These are phyloP conservation scores for Sycophila sp. DNA, from an alignment of 1,140 invertebrate species.

Conservation along the genomic window DNA sequence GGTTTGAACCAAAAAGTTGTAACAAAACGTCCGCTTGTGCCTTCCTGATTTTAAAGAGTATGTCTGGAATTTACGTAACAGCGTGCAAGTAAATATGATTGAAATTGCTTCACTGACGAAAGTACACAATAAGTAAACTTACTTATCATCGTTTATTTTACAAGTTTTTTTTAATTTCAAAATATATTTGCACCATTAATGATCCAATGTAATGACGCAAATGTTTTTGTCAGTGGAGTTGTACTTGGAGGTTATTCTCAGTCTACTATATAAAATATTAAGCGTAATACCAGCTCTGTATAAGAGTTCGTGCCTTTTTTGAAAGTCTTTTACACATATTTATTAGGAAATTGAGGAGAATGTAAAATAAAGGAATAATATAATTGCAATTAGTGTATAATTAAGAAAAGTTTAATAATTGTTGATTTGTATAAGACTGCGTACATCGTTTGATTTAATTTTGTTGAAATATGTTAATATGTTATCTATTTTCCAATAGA, in stretches of 20 bases:
- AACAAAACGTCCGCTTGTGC: constrained; percentile 11
- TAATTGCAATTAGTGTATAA: not conserved
- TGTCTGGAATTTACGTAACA: too few species aligned
- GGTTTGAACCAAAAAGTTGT: not conserved
- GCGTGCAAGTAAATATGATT: too few species aligned
- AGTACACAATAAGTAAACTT: too few species aligned
- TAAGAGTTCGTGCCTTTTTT: not conserved
- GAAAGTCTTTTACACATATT: not conserved
- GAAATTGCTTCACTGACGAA: too few species aligned
- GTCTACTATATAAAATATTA: not conserved
- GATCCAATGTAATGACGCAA: not conserved
- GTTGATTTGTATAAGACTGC: not conserved
- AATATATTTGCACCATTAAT: not conserved
- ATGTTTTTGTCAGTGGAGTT: not conserved
- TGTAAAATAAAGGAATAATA: too few species aligned
- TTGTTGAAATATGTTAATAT: not conserved
- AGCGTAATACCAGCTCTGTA: not conserved
- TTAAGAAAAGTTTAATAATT: not conserved
- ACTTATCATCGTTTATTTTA: too few species aligned
- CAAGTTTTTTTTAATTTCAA: too few species aligned
- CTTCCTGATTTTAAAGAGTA: not conserved
- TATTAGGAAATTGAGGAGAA: too few species aligned
- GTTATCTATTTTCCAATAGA: not conserved
- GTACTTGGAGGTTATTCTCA: not conserved
- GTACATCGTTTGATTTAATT: not conserved